phyloP scores from a whole-genome alignment of 2,797 vertebrate species.

The Malacoctenus gilli region DNA sequence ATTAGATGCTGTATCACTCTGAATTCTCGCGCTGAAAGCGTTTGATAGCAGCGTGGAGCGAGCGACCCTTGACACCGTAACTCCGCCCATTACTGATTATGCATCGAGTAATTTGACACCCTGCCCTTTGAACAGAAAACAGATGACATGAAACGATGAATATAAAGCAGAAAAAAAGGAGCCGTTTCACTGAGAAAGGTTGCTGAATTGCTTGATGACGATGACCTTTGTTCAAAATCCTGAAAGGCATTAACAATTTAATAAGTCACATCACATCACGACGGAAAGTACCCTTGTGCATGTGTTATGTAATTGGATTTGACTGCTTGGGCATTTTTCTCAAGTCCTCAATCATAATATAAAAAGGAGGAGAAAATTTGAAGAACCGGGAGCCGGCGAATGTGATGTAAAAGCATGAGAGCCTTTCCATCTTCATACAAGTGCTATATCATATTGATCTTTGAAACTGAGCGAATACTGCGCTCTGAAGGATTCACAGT shows the following conservation, averaged over 20 bases:
- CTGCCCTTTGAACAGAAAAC: constrained; percentile 45
- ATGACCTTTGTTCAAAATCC: constrained; percentile 57
- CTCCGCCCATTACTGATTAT: constrained; percentile 61
- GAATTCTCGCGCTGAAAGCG: constrained; percentile 10
- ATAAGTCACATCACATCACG: constrained; percentile 52
- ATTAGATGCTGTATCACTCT: constrained; percentile 30
- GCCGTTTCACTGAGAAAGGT: constrained; percentile 31
- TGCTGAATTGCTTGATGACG: constrained; percentile 44
- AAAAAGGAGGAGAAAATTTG: constrained; percentile 17
- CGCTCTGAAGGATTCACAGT: too few relatives aligned
- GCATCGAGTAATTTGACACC: constrained; percentile 49
- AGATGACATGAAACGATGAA: constrained; percentile 56
- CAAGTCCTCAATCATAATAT: constrained; percentile 33
- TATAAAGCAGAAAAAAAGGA: constrained; percentile 39
- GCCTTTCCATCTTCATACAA: background rate
- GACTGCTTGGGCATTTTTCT: constrained; percentile 19
- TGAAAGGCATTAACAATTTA: constrained; percentile 59
- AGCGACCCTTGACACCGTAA: constrained; percentile 53
- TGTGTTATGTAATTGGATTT: constrained; percentile 38
- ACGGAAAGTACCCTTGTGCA: constrained; percentile 30
- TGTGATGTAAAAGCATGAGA: constrained; percentile 6
- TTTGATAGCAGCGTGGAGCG: constrained; percentile 53
- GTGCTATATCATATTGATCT: too few relatives aligned
- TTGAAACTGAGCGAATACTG: too few relatives aligned
- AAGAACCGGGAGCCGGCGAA: constrained; percentile 18